phyloP scores from a whole-genome alignment of 92 coral and sea anemone genomes.

The Zoanthus gigantus region DNA sequence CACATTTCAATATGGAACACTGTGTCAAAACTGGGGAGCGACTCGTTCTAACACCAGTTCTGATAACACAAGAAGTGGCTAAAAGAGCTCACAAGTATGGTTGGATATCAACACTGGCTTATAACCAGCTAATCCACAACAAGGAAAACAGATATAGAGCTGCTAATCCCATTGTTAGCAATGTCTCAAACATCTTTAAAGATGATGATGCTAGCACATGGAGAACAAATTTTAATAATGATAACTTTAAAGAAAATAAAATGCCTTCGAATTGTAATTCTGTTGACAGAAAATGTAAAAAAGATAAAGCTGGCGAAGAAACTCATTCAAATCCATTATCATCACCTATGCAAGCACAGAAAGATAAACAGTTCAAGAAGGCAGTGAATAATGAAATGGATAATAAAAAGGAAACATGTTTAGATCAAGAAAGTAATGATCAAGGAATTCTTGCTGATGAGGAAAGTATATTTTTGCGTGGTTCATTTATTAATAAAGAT shows the following conservation, averaged over 20 bases:
- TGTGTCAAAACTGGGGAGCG: constrained; percentile 20
- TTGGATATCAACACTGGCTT: neutral
- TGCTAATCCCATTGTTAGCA: neutral
- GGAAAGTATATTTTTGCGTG: neutral
- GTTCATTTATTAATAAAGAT: neutral
- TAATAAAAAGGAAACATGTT: neutral
- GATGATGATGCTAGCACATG: neutral
- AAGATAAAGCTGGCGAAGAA: neutral
- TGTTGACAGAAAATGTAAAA: constrained; percentile 18
- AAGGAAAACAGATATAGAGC: neutral
- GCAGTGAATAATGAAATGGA: neutral
- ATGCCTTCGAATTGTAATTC: neutral
- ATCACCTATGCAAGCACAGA: constrained; percentile 1
- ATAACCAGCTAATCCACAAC: neutral
- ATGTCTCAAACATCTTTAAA: neutral
- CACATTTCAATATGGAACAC: neutral
- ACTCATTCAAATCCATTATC: neutral
- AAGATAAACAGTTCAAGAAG: neutral
- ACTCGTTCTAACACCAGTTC: neutral
- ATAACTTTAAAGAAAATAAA: constrained; percentile 27
- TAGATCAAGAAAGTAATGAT: neutral
- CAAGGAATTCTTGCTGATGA: neutral
- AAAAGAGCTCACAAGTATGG: constrained; percentile 6
- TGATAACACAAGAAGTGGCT: neutral
- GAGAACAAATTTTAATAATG: neutral